These are phyloP conservation scores for Valencia hispanica DNA, from an alignment of 2,797 vertebrate genomes.

Conservation along the genomic window DNA sequence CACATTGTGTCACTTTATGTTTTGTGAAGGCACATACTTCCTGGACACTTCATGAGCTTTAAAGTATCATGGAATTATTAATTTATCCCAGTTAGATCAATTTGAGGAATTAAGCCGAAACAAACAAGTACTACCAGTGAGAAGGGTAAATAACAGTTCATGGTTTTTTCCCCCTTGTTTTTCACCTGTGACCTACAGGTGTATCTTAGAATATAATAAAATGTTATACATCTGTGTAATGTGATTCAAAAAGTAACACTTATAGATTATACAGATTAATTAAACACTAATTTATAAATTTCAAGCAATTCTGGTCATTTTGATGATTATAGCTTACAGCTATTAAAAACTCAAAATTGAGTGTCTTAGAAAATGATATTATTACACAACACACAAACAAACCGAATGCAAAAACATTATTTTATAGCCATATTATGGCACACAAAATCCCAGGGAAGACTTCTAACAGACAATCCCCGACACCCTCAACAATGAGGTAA, in stretches of 20 bases:
- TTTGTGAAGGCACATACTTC: conserved; percentile 47
- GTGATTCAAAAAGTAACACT: neutral
- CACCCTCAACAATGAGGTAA: neutral
- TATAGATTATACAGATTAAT: neutral
- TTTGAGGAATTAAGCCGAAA: conserved; percentile 14
- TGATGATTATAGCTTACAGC: neutral
- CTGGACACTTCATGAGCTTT: conserved; percentile 56
- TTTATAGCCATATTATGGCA: neutral
- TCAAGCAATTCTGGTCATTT: neutral
- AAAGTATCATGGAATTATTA: conserved; percentile 49
- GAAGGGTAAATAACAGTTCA: neutral
- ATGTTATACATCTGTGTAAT: neutral
- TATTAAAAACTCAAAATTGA: neutral
- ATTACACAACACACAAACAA: neutral
- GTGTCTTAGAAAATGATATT: neutral
- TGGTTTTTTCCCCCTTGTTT: neutral
- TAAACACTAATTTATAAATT: neutral
- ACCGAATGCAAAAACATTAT: neutral
- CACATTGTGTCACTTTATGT: conserved; percentile 69
- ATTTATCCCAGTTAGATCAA: conserved; percentile 49
- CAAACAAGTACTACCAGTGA: neutral
- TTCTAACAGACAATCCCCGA: neutral
- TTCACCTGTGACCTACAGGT: neutral
- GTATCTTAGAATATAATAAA: conserved; percentile 46
- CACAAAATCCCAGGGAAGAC: neutral